phyloP scores from a whole-genome alignment of 1,140 invertebrate genomes.

The Watersipora subatra region DNA sequence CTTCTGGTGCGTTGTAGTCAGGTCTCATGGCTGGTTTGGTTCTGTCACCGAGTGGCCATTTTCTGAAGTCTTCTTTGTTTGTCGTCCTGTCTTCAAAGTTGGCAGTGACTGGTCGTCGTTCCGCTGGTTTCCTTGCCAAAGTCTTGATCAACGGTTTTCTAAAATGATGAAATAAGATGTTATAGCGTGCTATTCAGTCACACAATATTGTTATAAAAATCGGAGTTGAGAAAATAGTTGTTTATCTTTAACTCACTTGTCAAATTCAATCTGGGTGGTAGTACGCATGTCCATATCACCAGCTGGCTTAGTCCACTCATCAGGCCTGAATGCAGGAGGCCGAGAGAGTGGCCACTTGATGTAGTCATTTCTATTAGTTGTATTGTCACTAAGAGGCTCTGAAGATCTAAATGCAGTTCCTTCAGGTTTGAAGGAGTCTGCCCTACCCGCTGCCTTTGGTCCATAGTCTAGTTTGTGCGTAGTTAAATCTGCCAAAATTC shows the following conservation, averaged over 20 bases:
- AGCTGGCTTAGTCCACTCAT: slow-evolving; percentile 29
- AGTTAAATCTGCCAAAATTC: slow-evolving; percentile 14
- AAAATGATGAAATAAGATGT: slow-evolving; percentile 9
- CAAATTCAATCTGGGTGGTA: slow-evolving; percentile 27
- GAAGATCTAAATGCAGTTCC: slow-evolving; percentile 23
- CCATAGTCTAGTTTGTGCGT: slow-evolving; percentile 35
- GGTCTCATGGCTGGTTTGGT: slow-evolving; percentile 16
- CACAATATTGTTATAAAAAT: too few relatives aligned
- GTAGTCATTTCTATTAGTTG: slow-evolving; percentile 36
- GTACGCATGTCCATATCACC: slow-evolving; percentile 39
- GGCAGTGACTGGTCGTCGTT: slow-evolving; percentile 16
- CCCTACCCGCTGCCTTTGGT: slow-evolving; percentile 20
- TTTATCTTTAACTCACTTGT: slow-evolving; percentile 9
- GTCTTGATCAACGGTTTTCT: slow-evolving; percentile 19
- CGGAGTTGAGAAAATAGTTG: too few relatives aligned
- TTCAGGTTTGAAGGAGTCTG: slow-evolving; percentile 25
- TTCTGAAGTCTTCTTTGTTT: slow-evolving; percentile 33
- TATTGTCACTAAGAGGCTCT: slow-evolving; percentile 30
- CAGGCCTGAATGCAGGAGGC: slow-evolving; percentile 23
- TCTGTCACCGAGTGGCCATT: slow-evolving; percentile 25
- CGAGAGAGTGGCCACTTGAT: slow-evolving; percentile 29
- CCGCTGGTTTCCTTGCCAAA: slow-evolving; percentile 10
- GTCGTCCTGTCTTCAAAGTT: slow-evolving; percentile 35
- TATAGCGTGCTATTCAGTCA: too few relatives aligned
- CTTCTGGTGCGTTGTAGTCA: slow-evolving; percentile 28